phyloP scores from a whole-genome alignment of 2,797 vertebrate species.

The Hapalemur alaotrensis region DNA sequence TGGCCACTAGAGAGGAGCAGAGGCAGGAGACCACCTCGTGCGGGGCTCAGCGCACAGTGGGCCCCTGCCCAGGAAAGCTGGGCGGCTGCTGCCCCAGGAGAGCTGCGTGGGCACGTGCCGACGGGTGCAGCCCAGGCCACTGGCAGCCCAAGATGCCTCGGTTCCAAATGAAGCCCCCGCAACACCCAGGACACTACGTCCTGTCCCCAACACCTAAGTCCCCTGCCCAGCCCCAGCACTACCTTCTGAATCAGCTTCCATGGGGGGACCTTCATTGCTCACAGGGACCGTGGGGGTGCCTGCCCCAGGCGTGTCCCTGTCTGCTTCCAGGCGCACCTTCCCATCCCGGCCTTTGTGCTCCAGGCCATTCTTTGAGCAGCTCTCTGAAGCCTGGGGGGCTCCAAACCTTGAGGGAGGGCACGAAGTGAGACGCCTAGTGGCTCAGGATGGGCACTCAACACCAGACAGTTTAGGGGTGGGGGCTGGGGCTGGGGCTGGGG shows the following conservation, averaged over 20 bases:
- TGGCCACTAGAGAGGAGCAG: neutral
- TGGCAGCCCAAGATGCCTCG: neutral
- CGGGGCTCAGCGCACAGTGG: neutral
- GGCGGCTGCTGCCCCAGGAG: neutral
- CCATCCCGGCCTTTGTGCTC: constrained; percentile 88
- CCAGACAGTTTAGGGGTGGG: no score
- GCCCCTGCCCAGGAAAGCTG: neutral
- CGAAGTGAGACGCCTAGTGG: neutral
- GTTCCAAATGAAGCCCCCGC: neutral
- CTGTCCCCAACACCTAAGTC: neutral
- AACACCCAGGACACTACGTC: neutral
- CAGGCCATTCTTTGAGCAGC: constrained; percentile 86
- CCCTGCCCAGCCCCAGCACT: neutral
- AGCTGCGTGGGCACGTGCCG: neutral
- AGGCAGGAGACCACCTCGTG: no score
- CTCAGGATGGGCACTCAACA: neutral
- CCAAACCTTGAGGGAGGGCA: constrained; percentile 88
- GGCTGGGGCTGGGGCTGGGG: no score
- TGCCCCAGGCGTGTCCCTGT: constrained; percentile 75
- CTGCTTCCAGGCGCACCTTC: constrained; percentile 86
- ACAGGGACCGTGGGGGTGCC: constrained; percentile 19
- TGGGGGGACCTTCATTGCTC: constrained; percentile 31
- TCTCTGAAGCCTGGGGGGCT: constrained; percentile 88
- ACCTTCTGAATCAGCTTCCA: constrained; percentile 75
- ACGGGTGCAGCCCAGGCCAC: fast-evolving